Evolutionary conservation across 1,140 invertebrate genomes (phyloP), one percentile per base, ranked within the genome.

Genomic region (Drosophila rhopaloa): DNA sequence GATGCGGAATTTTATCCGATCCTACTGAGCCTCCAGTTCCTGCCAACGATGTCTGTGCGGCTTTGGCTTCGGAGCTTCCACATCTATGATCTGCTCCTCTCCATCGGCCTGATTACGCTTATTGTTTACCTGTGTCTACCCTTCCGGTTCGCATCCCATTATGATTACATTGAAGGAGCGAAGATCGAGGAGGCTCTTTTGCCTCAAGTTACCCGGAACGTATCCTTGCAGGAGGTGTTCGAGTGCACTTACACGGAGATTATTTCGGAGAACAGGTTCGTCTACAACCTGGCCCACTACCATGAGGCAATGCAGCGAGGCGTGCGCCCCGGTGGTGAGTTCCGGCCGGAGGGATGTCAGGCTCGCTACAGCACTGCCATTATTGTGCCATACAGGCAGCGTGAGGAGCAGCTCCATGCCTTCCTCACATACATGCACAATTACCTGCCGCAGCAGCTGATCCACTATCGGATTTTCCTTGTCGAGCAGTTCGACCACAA

Each of bases 381-480:
- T 16, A 95, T 99, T 66, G 94, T 99, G 40, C 97, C 97, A 5
- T 99, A 98, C 90, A 93, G 98, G 66, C 96, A 98, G 83, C 94
- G 98, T 50, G 93, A 95, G 68, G 93, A 93, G 19, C 98, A 99
- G 89, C 93, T 99, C 8, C 92, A 95, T 14, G 93, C 95, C 57
- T 98, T 98, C 85, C 93, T 98, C 47, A 95, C 96, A 78, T 97
- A 98, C 90, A 97, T 99, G 91, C 98, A 99, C 93, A 96, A 96
- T 13, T 97, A 98, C 92, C 93, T 99, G 46, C 96, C 97, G 66
- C 93, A 95, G 27, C 98, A 99, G 93, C 94, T 96, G 83, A 94
- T 99, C 16, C 94, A 95, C 77, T 95, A 95, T 84, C 93, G 95
- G 60, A 97, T 99, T 80, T 97, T 97, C 93, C 95, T 99, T 1